Evolutionary conservation across 1,140 invertebrate species (phyloP), one percentile per base, ranked within the genome.

Genomic region (Armadillidium nasatum): DNA sequence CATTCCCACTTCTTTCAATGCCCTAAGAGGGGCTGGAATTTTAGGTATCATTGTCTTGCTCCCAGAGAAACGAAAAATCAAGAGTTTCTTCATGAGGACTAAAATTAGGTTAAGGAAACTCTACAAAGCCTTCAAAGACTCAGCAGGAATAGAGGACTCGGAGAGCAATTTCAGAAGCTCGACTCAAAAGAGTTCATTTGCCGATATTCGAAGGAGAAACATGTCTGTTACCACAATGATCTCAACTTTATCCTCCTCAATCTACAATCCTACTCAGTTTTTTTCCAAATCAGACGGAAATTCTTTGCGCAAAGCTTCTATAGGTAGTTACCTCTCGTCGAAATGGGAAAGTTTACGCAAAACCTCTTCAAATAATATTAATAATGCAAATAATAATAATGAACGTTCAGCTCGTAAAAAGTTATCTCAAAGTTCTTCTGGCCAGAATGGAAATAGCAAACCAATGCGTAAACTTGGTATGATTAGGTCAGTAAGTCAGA

Each of bases 1-100:
- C 54, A 21, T 80, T 15, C 79, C 79, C 3, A 74, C 77, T 33
- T 74, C 72, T 69, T 44, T 80, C 7, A 80, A 80, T 50, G 72
- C 79, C 44, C 75, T 80, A 10, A 72, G 79, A 45, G 77, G 79
- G 4, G 75, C 78, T 13, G 79, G 79, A 33, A 80, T 80, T 50
- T 80, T 80, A 46, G 72, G 68, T 54, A 80, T 80, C 67, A 71
- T 80, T 10, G 79, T 80, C 9, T 68, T 80, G 75, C 78, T 76
- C 6, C 72, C 74, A 0, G 77, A 80, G 73, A 76, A 71, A 19
- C 15, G 75, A 6, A 22, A 60, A 60, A 60, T 60, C 7, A 13
- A 60, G 7, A 60, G 19, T 60, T 60, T 60, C 50, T 13, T 2
- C 50, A 60, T 19, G 19, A 60, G 50, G 19, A 19, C 15, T 19